phyloP scores from a whole-genome alignment of 2,888 invertebrate species.

The Acanthococcus lagerstroemiae region DNA sequence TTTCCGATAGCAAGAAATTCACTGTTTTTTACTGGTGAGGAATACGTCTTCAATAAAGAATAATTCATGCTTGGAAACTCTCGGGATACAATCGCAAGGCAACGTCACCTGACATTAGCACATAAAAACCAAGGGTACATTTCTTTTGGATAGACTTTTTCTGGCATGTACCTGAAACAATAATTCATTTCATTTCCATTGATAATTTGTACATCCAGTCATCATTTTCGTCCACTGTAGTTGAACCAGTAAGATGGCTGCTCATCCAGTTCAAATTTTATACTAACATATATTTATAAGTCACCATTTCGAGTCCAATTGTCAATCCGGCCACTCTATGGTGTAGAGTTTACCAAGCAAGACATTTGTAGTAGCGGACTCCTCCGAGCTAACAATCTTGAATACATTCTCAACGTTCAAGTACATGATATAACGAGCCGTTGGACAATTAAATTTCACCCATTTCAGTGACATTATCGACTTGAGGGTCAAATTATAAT shows the following conservation, averaged over 20 bases:
- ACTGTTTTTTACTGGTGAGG: slow-evolving; percentile 63
- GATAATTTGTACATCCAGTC: no score
- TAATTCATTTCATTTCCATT: neutral
- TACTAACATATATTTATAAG: no score
- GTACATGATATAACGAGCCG: slow-evolving; percentile 61
- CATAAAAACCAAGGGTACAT: slow-evolving; percentile 75
- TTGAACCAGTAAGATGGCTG: no score
- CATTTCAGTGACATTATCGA: slow-evolving; percentile 76
- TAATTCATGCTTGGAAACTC: slow-evolving; percentile 54
- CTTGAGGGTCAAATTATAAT: slow-evolving; percentile 77
- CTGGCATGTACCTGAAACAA: slow-evolving; percentile 58
- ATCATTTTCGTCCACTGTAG: no score
- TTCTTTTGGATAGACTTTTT: slow-evolving; percentile 61
- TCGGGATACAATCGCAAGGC: slow-evolving; percentile 55
- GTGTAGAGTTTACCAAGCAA: slow-evolving; percentile 7
- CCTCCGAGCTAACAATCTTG: slow-evolving; percentile 41
- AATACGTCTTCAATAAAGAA: slow-evolving; percentile 71
- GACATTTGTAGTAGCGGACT: neutral
- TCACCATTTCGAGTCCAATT: slow-evolving; percentile 61
- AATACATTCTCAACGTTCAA: slow-evolving; percentile 63
- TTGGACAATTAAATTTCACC: slow-evolving; percentile 56
- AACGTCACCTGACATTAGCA: slow-evolving; percentile 59
- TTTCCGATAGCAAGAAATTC: no score
- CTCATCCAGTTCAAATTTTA: no score
- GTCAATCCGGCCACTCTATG: neutral